Percentiles rank a stretch among this genome's conserved stretches.
Evolutionary conservation across 2,888 invertebrate species (phyloP).

Genomic region (Labia minor): DNA sequence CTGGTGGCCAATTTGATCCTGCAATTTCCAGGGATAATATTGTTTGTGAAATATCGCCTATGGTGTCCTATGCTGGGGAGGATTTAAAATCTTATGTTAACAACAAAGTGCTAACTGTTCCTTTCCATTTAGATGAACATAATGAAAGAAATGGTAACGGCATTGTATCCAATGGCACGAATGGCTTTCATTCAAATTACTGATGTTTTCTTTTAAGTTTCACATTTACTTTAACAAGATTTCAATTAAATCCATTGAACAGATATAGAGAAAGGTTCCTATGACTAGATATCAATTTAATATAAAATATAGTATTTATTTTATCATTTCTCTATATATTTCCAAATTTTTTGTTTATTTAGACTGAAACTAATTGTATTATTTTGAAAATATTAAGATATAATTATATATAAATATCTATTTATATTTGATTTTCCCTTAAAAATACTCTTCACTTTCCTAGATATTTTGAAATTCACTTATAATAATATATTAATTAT

Average conservation of each 20-base stretch:
- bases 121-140: conserved; percentile 42
- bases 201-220: not conserved
- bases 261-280: not conserved
- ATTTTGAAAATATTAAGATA: no score
- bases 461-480: no score
- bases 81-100: conserved; percentile 55
- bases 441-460: no score
- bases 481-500: no score
- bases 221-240: no score
- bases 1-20: conserved; percentile 62
- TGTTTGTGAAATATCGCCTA: conserved; percentile 80
- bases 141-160: conserved; percentile 24
- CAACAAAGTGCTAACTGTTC: conserved; percentile 56
- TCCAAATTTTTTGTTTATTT: no score
- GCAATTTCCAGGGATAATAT: conserved; percentile 25
- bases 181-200: not conserved
- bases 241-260: not conserved
- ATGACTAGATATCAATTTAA: not conserved
- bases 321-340: no score
- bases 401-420: no score
- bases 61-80: conserved; percentile 85
- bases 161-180: not conserved
- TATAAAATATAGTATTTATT: no score
- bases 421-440: no score
- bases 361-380: no score